A percentile compares a stretch with the other conserved stretches of the same genome.
Evolutionary conservation across 2,888 invertebrate species (phyloP).

Genomic region (Harpalus rubripes): DNA sequence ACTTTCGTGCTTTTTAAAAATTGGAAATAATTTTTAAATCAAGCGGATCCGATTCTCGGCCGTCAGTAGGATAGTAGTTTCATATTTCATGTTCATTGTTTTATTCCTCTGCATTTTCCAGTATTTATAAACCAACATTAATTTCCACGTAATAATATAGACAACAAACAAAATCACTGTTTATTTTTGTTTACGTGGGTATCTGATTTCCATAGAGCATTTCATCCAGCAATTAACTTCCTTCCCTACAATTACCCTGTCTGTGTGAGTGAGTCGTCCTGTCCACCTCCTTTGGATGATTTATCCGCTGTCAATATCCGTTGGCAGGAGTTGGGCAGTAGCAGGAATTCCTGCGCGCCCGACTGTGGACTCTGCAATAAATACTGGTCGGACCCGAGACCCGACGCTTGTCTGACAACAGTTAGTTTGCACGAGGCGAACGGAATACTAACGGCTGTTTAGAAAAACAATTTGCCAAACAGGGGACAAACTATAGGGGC

Average conservation of each 20-base stretch:
- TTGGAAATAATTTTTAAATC: too few species aligned
- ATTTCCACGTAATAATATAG: too few species aligned
- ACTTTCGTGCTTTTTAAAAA: too few species aligned
- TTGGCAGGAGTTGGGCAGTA: neutral
- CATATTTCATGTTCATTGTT: too few species aligned
- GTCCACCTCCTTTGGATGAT: neutral
- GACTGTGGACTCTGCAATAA: slow-evolving; percentile 60
- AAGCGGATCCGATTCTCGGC: too few species aligned
- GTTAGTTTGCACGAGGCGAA: slow-evolving; percentile 20
- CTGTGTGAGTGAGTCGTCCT: neutral
- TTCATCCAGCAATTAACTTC: slow-evolving; percentile 58
- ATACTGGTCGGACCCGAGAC: slow-evolving; percentile 5
- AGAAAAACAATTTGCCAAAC: slow-evolving; percentile 50
- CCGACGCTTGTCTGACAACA: slow-evolving; percentile 28
- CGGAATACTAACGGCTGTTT: slow-evolving; percentile 47
- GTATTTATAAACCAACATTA: too few species aligned
- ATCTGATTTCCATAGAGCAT: slow-evolving; percentile 59
- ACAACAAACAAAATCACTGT: too few species aligned
- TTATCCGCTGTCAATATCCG: slow-evolving; percentile 1
- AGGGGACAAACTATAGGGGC: slow-evolving; percentile 12
- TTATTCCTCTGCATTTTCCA: too few species aligned
- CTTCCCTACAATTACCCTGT: too few species aligned
- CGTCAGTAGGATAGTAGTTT: too few species aligned
- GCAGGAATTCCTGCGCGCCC: slow-evolving; percentile 21
- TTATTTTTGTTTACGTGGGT: slow-evolving; percentile 26